These are phyloP conservation scores for Sus cebifrons DNA, from an alignment of 2,797 vertebrate species.

Conservation along the genomic window DNA sequence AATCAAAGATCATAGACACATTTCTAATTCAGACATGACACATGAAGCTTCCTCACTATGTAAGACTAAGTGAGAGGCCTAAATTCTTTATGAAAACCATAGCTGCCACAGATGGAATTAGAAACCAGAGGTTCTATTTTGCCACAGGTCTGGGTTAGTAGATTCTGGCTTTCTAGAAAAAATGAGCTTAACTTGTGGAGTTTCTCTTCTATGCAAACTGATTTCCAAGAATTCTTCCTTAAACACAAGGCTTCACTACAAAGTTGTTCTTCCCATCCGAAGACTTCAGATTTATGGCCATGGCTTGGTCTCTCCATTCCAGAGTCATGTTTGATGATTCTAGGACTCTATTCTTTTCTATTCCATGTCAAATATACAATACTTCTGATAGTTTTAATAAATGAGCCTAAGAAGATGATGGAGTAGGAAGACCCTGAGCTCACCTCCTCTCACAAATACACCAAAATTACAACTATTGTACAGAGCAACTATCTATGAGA, in stretches of 20 bases:
- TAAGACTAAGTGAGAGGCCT: background rate
- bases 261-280: background rate
- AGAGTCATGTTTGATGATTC: background rate
- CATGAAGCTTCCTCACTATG: background rate
- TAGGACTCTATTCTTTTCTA: background rate
- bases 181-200: background rate
- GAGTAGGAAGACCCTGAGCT: background rate
- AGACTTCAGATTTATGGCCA: background rate
- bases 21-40: background rate
- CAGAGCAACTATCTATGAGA: background rate
- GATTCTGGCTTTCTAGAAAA: background rate
- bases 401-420: background rate
- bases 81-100: background rate
- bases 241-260: background rate
- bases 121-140: background rate
- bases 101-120: background rate
- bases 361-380: background rate
- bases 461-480: background rate
- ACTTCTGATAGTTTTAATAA: background rate
- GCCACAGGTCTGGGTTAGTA: background rate
- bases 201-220: background rate
- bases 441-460: background rate
- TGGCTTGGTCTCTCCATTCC: background rate
- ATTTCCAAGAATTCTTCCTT: background rate
- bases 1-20: background rate